phyloP scores from a whole-genome alignment of 2,888 invertebrate genomes.

The Pherbina coryleti region DNA sequence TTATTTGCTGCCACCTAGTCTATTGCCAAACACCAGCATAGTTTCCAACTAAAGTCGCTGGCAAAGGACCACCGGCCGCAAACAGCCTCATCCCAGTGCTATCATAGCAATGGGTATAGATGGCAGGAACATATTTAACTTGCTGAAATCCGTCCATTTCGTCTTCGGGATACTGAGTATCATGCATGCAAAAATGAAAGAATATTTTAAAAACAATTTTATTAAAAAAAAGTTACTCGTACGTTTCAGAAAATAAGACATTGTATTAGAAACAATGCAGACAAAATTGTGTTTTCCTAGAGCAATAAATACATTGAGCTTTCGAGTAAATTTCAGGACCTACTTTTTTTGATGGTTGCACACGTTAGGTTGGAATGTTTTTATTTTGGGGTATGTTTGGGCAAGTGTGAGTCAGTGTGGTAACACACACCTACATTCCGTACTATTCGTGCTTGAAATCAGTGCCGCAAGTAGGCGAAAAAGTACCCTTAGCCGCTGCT shows the following conservation, averaged over 20 bases:
- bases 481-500: no score
- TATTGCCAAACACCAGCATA: slow-evolving; percentile 96
- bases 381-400: no score
- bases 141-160: slow-evolving; percentile 87
- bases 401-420: no score
- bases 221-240: neutral
- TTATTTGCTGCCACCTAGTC: slow-evolving; percentile 39
- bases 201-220: neutral
- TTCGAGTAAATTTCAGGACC: no score
- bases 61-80: slow-evolving; percentile 94
- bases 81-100: slow-evolving; percentile 91
- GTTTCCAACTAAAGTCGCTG: slow-evolving; percentile 91
- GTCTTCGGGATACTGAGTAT: slow-evolving; percentile 84
- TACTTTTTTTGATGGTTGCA: no score
- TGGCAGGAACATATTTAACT: slow-evolving; percentile 90
- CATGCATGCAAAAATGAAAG: neutral
- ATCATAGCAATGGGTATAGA: slow-evolving; percentile 97
- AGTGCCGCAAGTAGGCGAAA: no score
- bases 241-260: neutral
- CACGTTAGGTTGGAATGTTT: no score
- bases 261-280: no score
- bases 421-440: no score
- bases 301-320: no score
- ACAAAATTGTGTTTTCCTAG: no score
- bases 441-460: no score